Percentiles rank a stretch among this genome's conserved stretches.
Conservation (phyloP, 2,888 invertebrate species). For the Chrysolina americana region DNA sequence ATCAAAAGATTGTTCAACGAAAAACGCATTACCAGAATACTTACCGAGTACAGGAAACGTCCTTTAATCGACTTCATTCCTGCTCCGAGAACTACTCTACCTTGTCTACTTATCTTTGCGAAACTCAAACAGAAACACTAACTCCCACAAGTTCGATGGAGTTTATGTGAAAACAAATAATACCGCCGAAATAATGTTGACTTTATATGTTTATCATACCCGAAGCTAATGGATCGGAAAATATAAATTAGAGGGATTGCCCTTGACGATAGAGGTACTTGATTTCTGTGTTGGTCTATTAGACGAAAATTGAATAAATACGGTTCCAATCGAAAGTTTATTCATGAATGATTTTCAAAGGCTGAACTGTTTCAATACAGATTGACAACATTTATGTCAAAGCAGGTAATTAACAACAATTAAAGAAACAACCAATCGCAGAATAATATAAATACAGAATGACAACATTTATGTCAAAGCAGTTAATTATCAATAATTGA, state of each 20-base stretch:
- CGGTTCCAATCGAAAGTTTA: background rate
- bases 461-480: too few species aligned
- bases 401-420: too few species aligned
- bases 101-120: background rate
- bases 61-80: background rate
- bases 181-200: background rate
- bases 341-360: background rate
- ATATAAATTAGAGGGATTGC: slow-evolving; percentile 6
- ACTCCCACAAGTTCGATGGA: background rate
- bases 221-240: background rate
- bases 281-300: background rate
- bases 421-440: too few species aligned
- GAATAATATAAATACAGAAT: too few species aligned
- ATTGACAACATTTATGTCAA: too few species aligned
- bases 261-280: too few species aligned
- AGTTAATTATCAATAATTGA: too few species aligned
- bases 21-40: too few species aligned
- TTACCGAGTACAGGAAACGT: too few species aligned
- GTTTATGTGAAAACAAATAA: slow-evolving; percentile 10
- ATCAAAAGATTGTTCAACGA: too few species aligned
- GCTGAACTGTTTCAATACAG: too few species aligned
- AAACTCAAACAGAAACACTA: slow-evolving; percentile 3
- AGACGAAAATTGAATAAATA: background rate
- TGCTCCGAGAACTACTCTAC: background rate
- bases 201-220: background rate